Percentiles rank a stretch among this genome's conserved stretches.
These are phyloP conservation scores for Patella depressa DNA, from an alignment of 2,888 invertebrate genomes.

Conservation along the genomic window DNA sequence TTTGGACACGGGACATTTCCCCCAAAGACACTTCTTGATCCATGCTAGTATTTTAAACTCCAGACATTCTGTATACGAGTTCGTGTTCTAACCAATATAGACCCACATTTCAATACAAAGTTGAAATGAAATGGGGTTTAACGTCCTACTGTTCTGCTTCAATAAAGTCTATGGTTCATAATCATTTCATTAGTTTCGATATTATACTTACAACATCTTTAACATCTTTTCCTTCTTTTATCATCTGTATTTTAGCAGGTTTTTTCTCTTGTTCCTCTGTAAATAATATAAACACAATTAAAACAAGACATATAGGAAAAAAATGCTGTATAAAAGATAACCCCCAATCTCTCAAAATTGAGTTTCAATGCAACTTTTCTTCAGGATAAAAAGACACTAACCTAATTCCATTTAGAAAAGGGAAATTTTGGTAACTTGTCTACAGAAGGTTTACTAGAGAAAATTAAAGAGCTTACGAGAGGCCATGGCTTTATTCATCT, in stretches of 20 bases:
- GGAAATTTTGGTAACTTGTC: neutral
- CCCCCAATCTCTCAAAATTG: no score
- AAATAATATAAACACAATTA: no score
- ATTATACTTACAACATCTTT: neutral
- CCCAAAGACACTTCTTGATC: no score
- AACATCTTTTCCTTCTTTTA: slow-evolving; percentile 14
- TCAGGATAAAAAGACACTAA: neutral
- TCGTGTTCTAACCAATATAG: neutral
- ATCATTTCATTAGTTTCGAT: neutral
- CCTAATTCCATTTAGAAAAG: neutral
- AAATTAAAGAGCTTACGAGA: slow-evolving; percentile 32
- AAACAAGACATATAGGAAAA: no score
- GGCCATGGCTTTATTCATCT: slow-evolving; percentile 62
- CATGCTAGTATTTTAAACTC: no score
- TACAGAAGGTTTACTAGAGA: neutral
- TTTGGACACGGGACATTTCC: no score
- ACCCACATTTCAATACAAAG: neutral
- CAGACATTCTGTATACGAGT: no score
- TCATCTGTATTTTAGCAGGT: slow-evolving; percentile 5
- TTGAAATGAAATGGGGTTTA: no score
- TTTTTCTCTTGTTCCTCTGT: neutral
- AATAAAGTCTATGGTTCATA: neutral
- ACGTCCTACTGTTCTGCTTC: no score
- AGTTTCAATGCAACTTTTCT: no score
- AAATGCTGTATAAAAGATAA: no score